These are phyloP conservation scores for Archivesica marissinica DNA, from an alignment of 1,140 invertebrate species.

Conservation along the genomic window DNA sequence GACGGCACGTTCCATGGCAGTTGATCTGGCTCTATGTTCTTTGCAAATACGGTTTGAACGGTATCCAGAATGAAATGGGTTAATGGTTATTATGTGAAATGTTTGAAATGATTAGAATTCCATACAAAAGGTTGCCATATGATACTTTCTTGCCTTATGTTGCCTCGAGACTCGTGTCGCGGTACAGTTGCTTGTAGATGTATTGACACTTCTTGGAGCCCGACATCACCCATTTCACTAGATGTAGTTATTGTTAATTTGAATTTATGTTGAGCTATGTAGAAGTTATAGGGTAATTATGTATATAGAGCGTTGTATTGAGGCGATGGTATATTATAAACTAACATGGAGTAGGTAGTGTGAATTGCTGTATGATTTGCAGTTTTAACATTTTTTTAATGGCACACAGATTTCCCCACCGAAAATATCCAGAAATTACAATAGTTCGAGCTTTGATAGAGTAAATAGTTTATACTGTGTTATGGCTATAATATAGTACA, in stretches of 20 bases:
- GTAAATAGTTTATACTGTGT: too few species aligned
- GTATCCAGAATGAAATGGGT: too few species aligned
- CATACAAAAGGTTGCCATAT: slow-evolving; percentile 48
- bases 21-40: too few species aligned
- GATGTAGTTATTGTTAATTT: neutral
- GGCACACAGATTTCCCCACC: slow-evolving; percentile 10
- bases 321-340: slow-evolving; percentile 33
- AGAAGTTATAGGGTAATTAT: slow-evolving; percentile 22
- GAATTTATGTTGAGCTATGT: slow-evolving; percentile 2
- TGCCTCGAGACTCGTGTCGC: neutral
- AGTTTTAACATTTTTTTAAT: slow-evolving; percentile 8
- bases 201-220: neutral
- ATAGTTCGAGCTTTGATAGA: neutral
- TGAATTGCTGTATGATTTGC: neutral
- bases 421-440: neutral
- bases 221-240: neutral
- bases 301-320: slow-evolving; percentile 37
- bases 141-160: slow-evolving; percentile 39
- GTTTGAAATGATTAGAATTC: slow-evolving; percentile 37
- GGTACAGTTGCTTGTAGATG: neutral
- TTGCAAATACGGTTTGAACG: too few species aligned
- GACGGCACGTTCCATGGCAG: too few species aligned
- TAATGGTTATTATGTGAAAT: too few species aligned
- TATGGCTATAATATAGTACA: too few species aligned
- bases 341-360: slow-evolving; percentile 39